These are phyloP conservation scores for Vireo altiloquus DNA, from an alignment of 2,113 vertebrate species.

Conservation along the genomic window DNA sequence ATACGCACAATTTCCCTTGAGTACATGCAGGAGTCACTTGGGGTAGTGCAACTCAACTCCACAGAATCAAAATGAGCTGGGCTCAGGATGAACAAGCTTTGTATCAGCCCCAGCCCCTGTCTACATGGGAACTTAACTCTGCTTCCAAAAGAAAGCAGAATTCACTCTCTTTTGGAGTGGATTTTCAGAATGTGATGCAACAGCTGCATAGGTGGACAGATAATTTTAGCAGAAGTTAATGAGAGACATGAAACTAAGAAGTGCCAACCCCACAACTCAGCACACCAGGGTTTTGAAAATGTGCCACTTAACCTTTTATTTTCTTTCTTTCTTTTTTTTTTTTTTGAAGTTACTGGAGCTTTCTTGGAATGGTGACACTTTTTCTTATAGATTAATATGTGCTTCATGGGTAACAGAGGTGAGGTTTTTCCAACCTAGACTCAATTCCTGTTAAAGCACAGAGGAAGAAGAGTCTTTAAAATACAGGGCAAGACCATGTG, in stretches of 20 bases:
- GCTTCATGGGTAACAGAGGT: not conserved
- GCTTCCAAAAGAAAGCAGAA: not conserved
- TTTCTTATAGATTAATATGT: not conserved
- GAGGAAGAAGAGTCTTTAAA: constrained; percentile 9
- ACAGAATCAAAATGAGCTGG: accelerated
- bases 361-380: not conserved
- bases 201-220: not conserved
- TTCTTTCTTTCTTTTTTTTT: not conserved
- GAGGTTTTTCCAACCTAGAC: not conserved
- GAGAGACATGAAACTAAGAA: not conserved
- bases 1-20: accelerated
- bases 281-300: not conserved
- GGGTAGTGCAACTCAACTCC: not conserved
- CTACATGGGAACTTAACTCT: not conserved
- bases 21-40: not conserved
- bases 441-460: not conserved
- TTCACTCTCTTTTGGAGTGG: not conserved
- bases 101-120: not conserved
- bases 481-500: not conserved
- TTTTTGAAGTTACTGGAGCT: not conserved
- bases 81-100: not conserved
- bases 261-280: not conserved
- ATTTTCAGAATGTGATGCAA: not conserved
- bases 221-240: not conserved
- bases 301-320: not conserved